Evolutionary conservation across 2,888 invertebrate species (phyloP), one percentile per base, ranked within the genome.

Genomic region (Willowsia nigromaculata): DNA sequence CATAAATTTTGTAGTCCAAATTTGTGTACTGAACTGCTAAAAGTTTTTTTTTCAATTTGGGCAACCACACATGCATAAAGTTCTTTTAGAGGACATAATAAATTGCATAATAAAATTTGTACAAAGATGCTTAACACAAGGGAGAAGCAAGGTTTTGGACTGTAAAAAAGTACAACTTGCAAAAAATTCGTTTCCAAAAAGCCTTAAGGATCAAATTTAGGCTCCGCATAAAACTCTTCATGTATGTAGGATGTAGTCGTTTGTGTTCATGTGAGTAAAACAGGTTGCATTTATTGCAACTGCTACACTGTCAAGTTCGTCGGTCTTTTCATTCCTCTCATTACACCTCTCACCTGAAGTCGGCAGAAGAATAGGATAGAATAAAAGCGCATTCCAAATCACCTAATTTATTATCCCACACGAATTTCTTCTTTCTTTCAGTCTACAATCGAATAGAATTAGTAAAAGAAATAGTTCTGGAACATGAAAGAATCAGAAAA

Each of bases 291-390:
- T n/a, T n/a, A n/a, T n/a, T n/a, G n/a, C n/a, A n/a, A n/a, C n/a
- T n/a, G n/a, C n/a, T n/a, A n/a, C n/a, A 33, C 9, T 65, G 65
- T 65, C 65, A 65, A 65, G 65, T 65, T 65, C 65, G 33, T 65
- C 9, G 15, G 18, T 56, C 2, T 7, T 22, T 4, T 56, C 18
- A n/a, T 15, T 33, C 33, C 33, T 22, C 1, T 65, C 33, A 25
- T 33, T 65, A 15, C n/a, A 2, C 18, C 3, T 27, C 6, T 59
- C 15, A 3, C 27, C 27, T 15, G 7, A 11, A 13, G 50, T 18
- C 18, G 50, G n/a, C 18, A 53, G 15, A 18, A 15, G 7, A 53
- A 53, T 53, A n/a, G 18, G 50, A n/a, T n/a, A 53, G 15, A 18
- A 18, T n/a, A 27, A 59, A 59, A 59, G 15, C n/a, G 33, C 65